Conservation (phyloP, 2,797 vertebrate genomes). For the Galago senegalensis region DNA sequence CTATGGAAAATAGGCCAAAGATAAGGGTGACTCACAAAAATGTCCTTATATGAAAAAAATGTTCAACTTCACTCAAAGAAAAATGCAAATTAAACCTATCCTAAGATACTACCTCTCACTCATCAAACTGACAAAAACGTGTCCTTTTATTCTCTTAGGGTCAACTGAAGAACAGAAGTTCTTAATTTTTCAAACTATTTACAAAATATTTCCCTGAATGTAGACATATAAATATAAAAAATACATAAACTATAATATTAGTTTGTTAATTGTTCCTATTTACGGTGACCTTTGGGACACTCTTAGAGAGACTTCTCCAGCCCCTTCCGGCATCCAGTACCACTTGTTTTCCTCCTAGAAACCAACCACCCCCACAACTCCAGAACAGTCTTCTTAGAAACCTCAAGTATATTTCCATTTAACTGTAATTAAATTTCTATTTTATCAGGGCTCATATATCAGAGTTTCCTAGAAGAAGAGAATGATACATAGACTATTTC, state of each 20-base stretch:
- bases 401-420: background rate
- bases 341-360: background rate
- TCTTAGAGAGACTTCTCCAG: background rate
- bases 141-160: background rate
- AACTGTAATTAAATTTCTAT: background rate
- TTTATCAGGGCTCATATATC: background rate
- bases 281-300: too few species aligned
- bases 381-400: constrained; percentile 55
- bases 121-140: background rate
- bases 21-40: background rate
- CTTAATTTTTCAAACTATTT: constrained; percentile 5
- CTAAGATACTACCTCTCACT: background rate
- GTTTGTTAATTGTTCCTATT: too few species aligned
- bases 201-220: too few species aligned
- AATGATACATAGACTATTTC: background rate
- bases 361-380: background rate
- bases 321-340: background rate
- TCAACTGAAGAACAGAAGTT: constrained; percentile 2
- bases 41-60: constrained; percentile 11
- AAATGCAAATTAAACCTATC: constrained; percentile 46
- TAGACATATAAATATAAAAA: too few species aligned
- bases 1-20: background rate
- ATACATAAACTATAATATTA: too few species aligned
- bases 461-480: background rate
- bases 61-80: constrained; percentile 1